Evolutionary conservation across 2,113 vertebrate genomes (phyloP), one percentile per base, ranked within the genome.

Genomic region (Indri indri): DNA sequence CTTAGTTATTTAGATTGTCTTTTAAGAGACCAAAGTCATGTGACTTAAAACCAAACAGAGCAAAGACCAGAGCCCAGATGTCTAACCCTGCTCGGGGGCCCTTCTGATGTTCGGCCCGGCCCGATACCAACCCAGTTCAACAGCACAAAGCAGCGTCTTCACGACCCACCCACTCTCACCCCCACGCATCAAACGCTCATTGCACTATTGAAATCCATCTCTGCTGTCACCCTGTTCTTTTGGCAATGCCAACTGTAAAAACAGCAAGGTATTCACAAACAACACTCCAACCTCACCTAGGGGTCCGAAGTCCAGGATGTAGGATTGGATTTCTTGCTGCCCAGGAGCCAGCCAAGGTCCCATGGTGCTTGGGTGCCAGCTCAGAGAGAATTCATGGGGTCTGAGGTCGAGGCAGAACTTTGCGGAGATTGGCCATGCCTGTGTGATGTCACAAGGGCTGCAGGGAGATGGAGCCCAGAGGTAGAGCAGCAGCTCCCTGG

Each of bases 371-470:
- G 1, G 42, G 47, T 1, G 10, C 40, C 88, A 37, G 61, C 66
- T 66, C 22, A 6, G 32, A 90, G 34, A 92, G 82, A 91, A 88
- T 37, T 13, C 22, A 18, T 0, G 34, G n/a, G 25, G 20, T 14
- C 52, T 14, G 54, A 42, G 17, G n/a, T 2, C 2, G 25, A 42
- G 23, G 25, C 0, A 1, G 82, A 77, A 45, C 66, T 50, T 88
- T 73, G 57, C 0, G 0, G 79, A 9, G 23, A 42, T 1, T 7
- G 63, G 95, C 23, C 2, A 0, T 0, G 20, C 66, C 74, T 93
- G 45, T 94, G 88, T 97, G 97, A 98, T 63, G 70, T 97, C 97
- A 97, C 74, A 96, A 96, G 57, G 61, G 86, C 83, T 54, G 23
- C 0, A 3, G 32, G 34, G 37, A 27, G 27, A 8, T 0, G 5